These are phyloP conservation scores for Xyrauchen texanus DNA, from an alignment of 2,113 vertebrate genomes.

Conservation along the genomic window DNA sequence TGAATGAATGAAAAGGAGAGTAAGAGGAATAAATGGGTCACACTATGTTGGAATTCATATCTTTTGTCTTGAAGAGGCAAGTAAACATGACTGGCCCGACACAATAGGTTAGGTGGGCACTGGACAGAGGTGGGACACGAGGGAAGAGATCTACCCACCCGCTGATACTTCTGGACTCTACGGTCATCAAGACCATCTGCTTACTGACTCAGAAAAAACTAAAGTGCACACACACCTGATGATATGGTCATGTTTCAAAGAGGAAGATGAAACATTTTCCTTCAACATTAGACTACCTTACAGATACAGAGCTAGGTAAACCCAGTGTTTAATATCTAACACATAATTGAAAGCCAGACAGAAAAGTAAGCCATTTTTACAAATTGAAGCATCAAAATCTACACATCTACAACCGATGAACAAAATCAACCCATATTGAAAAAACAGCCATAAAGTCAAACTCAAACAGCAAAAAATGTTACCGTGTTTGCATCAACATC, in stretches of 20 bases:
- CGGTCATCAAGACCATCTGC: conserved; percentile 41
- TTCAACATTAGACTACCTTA: too few species aligned
- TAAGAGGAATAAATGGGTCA: background rate
- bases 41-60: background rate
- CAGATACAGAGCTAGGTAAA: too few species aligned
- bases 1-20: too few species aligned
- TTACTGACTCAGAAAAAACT: conserved; percentile 33
- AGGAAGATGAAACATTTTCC: background rate
- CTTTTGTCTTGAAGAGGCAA: conserved; percentile 34
- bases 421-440: too few species aligned
- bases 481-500: too few species aligned
- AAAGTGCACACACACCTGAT: background rate
- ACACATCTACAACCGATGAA: too few species aligned
- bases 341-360: too few species aligned
- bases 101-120: conserved; percentile 7
- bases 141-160: conserved; percentile 46
- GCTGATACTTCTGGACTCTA: conserved; percentile 43
- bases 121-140: conserved; percentile 31
- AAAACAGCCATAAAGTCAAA: too few species aligned
- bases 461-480: too few species aligned
- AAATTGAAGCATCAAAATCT: too few species aligned
- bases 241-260: background rate
- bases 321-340: too few species aligned
- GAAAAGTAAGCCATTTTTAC: too few species aligned
- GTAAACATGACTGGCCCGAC: conserved; percentile 18